Conservation (phyloP, 2,888 invertebrate species). For the Sericinus montela region DNA sequence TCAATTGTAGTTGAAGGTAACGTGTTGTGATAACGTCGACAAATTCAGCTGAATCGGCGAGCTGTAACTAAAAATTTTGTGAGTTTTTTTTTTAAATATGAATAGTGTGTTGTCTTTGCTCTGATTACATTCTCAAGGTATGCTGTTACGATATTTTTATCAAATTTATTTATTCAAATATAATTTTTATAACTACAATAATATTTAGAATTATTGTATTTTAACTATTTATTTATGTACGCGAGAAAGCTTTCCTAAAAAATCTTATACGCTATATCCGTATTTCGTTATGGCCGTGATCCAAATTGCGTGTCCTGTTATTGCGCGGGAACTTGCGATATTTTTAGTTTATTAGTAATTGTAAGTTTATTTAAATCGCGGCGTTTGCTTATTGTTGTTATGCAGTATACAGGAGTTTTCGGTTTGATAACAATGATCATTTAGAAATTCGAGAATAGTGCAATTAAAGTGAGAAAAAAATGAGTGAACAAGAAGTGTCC, state of each 20-base stretch:
- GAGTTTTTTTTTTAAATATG: conserved; percentile 64
- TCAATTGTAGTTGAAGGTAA: conserved; percentile 23
- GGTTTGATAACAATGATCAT: conserved; percentile 27
- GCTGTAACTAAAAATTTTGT: conserved; percentile 74
- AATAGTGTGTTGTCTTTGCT: too few species aligned
- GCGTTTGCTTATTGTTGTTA: conserved; percentile 42
- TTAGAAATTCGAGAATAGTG: conserved; percentile 27
- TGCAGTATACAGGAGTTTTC: conserved; percentile 27
- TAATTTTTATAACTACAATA: too few species aligned
- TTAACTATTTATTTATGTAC: too few species aligned
- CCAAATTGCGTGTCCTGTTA: conserved; percentile 71
- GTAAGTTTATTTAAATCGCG: conserved; percentile 51
- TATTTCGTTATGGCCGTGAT: conserved; percentile 66
- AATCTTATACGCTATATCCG: conserved; percentile 38
- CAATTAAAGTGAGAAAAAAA: conserved; percentile 48
- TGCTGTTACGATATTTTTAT: conserved; percentile 67
- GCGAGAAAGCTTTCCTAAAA: conserved; percentile 23
- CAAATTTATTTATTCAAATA: too few species aligned
- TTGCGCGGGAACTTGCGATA: conserved; percentile 74
- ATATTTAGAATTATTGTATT: too few species aligned
- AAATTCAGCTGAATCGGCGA: conserved; percentile 75
- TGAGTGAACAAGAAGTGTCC: conserved; percentile 62
- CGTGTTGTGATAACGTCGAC: conserved; percentile 66
- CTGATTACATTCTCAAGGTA: conserved; percentile 66
- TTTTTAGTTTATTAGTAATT: conserved; percentile 70